Percentiles rank a stretch among this genome's conserved stretches.
phyloP scores from a whole-genome alignment of 2,113 vertebrate genomes.

The Aviceda subcristata region DNA sequence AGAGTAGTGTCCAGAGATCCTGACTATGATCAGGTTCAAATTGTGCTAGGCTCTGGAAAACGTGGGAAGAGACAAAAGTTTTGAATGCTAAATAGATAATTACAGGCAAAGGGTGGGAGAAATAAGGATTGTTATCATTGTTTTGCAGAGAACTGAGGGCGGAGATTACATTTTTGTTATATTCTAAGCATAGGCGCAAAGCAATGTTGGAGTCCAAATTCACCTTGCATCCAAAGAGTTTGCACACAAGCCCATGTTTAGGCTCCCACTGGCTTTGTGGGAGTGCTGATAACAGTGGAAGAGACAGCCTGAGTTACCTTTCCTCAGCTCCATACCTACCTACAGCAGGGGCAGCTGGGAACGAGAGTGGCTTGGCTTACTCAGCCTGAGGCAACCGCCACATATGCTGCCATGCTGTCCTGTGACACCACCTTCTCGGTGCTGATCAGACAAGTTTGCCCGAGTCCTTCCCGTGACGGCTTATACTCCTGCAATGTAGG shows the following conservation, averaged over 20 bases:
- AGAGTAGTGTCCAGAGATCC: slow-evolving; percentile 49
- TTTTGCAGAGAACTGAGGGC: background rate
- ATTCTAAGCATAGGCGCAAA: background rate
- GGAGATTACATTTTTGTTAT: background rate
- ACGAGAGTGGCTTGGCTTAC: background rate
- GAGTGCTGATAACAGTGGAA: background rate
- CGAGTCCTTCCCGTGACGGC: background rate
- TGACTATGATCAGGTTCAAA: slow-evolving; percentile 10
- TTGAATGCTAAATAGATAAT: slow-evolving; percentile 41
- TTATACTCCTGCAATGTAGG: background rate
- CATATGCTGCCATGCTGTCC: background rate
- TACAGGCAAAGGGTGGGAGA: slow-evolving; percentile 31
- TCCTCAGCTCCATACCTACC: background rate
- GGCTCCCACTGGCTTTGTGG: background rate
- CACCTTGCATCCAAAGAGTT: background rate
- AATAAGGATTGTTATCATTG: background rate
- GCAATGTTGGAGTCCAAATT: background rate
- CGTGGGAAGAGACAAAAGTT: slow-evolving; percentile 41
- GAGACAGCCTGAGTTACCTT: background rate
- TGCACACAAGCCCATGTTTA: background rate
- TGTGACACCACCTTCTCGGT: background rate
- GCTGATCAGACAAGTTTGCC: background rate
- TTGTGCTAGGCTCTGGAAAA: slow-evolving; percentile 39
- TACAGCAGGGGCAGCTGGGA: background rate
- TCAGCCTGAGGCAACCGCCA: background rate